Evolutionary conservation across 2,797 vertebrate species (phyloP).

Genomic region (Danio choprae): DNA sequence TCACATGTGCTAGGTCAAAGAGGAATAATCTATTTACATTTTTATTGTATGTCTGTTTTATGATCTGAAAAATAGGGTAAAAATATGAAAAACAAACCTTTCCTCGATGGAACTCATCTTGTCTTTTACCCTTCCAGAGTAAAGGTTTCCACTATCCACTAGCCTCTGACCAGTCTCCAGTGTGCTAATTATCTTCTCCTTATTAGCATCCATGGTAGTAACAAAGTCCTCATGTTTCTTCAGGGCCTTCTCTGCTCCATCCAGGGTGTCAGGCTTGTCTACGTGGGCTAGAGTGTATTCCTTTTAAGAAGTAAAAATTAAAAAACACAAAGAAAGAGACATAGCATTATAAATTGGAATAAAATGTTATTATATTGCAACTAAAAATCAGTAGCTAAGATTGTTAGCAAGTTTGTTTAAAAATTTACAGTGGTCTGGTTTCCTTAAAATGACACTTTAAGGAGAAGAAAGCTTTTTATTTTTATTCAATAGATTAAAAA

Average conservation of each 20-base stretch:
- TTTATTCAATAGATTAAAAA: slow-evolving; percentile 1
- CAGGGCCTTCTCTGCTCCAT: slow-evolving; percentile 86
- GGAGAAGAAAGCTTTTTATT: neutral
- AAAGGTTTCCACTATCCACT: slow-evolving; percentile 85
- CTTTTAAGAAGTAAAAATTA: slow-evolving; percentile 68
- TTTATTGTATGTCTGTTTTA: neutral
- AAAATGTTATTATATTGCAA: neutral
- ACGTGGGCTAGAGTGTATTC: slow-evolving; percentile 91
- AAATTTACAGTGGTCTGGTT: neutral
- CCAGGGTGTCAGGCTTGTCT: slow-evolving; percentile 85
- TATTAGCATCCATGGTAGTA: slow-evolving; percentile 85
- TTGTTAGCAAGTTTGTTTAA: neutral
- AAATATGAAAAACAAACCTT: slow-evolving; percentile 75
- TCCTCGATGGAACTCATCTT: slow-evolving; percentile 85
- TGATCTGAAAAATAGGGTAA: neutral
- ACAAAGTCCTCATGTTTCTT: slow-evolving; percentile 92
- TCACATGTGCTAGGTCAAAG: neutral
- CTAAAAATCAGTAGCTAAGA: neutral
- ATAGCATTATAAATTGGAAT: neutral
- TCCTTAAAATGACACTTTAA: neutral
- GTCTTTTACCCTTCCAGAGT: slow-evolving; percentile 84
- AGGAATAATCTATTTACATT: neutral
- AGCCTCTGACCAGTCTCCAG: slow-evolving; percentile 83
- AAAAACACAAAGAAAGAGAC: neutral
- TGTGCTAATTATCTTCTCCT: slow-evolving; percentile 86